Evolutionary conservation across 1,140 invertebrate species (phyloP), one percentile per base, ranked within the genome.

Genomic region (Papilio xuthus): DNA sequence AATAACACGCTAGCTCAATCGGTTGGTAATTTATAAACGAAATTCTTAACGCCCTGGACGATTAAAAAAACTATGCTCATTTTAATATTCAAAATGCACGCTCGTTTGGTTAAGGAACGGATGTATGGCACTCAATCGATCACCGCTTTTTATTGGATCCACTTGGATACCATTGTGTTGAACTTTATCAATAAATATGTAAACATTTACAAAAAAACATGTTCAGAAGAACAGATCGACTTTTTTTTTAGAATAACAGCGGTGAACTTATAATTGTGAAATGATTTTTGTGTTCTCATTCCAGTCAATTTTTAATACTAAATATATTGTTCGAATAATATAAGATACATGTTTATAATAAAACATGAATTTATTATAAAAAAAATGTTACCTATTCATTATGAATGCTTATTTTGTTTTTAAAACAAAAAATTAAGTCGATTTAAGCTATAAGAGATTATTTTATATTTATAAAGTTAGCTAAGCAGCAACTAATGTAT

Each of bases 361-460:
- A 93, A 89, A 92, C 91, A 92, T 93, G 89, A 90, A 88, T 85
- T 79, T 82, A 88, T 87, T 90, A 87, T 83, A 81, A 85, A 89
- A 89, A 89, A 86, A 86, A 89, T 88, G 79, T 88, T 88, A 86
- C 85, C 86, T 89, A 90, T 89, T 92, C 84, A 90, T 91, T 90
- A 90, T 88, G 88, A 91, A 87, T 87, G 87, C 86, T 90, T 90
- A 86, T 77, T 81, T 82, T 77, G 73, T 63, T 67, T 83, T 88
- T 89, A 90, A 90, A 92, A 88, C 80, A 82, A 78, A 81, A 83
- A 85, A 71, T 76, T 32, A 70, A 63, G 73, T 28, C 70, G 83
- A 82, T 79, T 4, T 67, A 88, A 88, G 82, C 77, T 63, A 82
- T 12, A 83, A 83, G 79, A 72, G 76, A 60, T n/a, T 13, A 18